Conservation (phyloP, 2,888 invertebrate species). For the Drosophila anomalata region DNA sequence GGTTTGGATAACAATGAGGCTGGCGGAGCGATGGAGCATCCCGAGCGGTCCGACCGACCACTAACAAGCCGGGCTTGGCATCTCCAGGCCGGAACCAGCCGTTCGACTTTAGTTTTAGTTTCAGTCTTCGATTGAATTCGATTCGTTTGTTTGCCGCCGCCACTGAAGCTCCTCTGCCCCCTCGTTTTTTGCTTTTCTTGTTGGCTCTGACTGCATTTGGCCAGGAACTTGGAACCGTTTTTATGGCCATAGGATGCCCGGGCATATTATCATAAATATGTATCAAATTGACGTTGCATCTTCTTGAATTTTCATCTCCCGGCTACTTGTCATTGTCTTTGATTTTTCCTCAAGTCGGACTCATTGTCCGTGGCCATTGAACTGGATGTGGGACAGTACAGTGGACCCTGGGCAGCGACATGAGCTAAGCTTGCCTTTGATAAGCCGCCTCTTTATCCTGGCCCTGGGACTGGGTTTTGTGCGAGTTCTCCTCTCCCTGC, state of each 20-base stretch:
- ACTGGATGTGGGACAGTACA: slow-evolving; percentile 56
- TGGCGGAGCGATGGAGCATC: slow-evolving; percentile 35
- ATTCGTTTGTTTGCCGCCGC: slow-evolving; percentile 66
- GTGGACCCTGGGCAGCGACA: slow-evolving; percentile 32
- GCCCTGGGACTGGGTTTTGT: slow-evolving; percentile 1
- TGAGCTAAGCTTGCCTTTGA: slow-evolving; percentile 54
- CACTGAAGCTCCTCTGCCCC: slow-evolving; percentile 33
- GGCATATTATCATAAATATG: slow-evolving; percentile 77
- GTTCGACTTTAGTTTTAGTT: slow-evolving; percentile 44
- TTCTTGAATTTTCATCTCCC: slow-evolving; percentile 77
- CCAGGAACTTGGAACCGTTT: slow-evolving; percentile 46
- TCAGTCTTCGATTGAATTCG: slow-evolving; percentile 47
- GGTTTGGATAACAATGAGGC: slow-evolving; percentile 79
- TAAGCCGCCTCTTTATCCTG: slow-evolving; percentile 67
- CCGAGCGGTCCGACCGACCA: slow-evolving; percentile 66
- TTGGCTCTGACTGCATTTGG: neutral
- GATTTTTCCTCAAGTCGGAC: slow-evolving; percentile 68
- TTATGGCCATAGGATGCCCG: slow-evolving; percentile 42
- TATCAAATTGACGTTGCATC: slow-evolving; percentile 79
- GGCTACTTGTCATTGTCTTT: slow-evolving; percentile 80
- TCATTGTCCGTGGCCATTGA: slow-evolving; percentile 61
- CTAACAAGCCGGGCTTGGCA: slow-evolving; percentile 57
- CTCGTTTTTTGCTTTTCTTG: slow-evolving; percentile 9
- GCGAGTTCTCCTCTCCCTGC: slow-evolving; percentile 36
- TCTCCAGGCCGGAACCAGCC: slow-evolving; percentile 59